These are phyloP conservation scores for Endotricha flammealis DNA, from an alignment of 2,888 invertebrate genomes.

Conservation along the genomic window DNA sequence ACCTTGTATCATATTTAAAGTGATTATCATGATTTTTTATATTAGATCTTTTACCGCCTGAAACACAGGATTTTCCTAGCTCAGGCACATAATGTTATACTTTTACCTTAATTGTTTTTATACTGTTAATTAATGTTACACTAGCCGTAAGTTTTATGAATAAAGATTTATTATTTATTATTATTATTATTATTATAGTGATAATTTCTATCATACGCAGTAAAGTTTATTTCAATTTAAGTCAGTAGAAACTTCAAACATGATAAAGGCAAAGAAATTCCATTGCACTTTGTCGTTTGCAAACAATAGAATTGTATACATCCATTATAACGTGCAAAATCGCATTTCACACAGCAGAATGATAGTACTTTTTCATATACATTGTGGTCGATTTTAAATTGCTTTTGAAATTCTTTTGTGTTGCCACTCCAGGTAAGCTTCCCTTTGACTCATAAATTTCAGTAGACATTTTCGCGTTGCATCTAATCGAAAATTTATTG, in stretches of 20 bases:
- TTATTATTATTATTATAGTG: no score
- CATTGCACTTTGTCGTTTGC: constrained; percentile 41
- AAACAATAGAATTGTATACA: constrained; percentile 48
- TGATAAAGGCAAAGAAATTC: constrained; percentile 24
- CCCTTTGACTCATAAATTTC: constrained; percentile 58
- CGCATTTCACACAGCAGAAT: constrained; percentile 58
- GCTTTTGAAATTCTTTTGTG: constrained; percentile 42
- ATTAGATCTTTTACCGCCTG: no score
- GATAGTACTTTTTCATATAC: constrained; percentile 39
- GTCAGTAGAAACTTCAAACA: constrained; percentile 1
- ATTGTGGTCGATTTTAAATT: constrained; percentile 70
- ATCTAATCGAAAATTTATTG: constrained; percentile 75
- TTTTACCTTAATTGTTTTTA: no score
- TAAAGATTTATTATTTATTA: no score
- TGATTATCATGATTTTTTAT: no score
- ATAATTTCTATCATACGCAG: no score
- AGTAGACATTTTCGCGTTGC: constrained; percentile 56
- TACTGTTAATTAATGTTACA: no score
- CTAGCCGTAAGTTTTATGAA: no score
- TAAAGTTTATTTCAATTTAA: no score
- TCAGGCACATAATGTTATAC: no score
- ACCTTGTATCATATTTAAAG: no score
- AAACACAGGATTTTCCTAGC: no score
- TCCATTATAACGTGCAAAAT: constrained; percentile 56
- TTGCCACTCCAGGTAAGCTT: constrained; percentile 65